A percentile compares a stretch with the other conserved stretches of the same genome.
phyloP scores from a whole-genome alignment of 2,797 vertebrate species.

The Darevskia mixta region DNA sequence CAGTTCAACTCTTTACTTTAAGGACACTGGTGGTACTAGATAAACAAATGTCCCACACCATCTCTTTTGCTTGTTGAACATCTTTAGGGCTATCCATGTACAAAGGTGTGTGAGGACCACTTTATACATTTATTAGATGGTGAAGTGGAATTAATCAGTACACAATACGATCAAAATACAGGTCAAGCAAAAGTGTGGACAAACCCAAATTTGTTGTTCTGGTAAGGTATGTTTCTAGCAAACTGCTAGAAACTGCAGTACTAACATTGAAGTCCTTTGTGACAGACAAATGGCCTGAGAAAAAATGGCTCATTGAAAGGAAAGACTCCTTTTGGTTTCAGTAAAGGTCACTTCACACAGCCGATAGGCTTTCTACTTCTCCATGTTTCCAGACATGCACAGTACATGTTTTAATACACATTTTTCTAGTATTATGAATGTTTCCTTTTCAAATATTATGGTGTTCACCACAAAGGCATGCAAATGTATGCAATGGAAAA shows the following conservation, averaged over 20 bases:
- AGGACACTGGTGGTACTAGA: conserved; percentile 38
- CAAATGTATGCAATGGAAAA: background rate
- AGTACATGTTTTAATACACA: background rate
- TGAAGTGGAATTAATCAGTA: too few relatives aligned
- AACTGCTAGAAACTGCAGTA: background rate
- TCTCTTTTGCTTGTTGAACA: background rate
- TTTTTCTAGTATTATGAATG: too few relatives aligned
- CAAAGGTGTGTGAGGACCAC: background rate
- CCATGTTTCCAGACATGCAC: background rate
- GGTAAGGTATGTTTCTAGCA: background rate
- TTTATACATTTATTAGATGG: background rate
- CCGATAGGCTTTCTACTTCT: background rate
- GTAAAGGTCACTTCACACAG: background rate
- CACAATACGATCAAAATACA: too few relatives aligned
- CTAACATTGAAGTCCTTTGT: background rate
- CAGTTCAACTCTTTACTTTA: conserved; percentile 63
- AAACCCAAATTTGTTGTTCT: too few relatives aligned
- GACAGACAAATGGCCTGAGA: background rate
- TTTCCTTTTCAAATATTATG: background rate
- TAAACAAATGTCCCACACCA: conserved; percentile 2
- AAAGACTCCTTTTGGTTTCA: background rate
- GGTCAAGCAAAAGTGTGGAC: too few relatives aligned
- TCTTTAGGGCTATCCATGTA: background rate
- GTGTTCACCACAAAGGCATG: background rate
- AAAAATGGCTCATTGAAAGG: background rate